A percentile compares a stretch with the other conserved stretches of the same genome.
Conservation (phyloP, 1,140 invertebrate genomes). For the Archivesica marissinica region DNA sequence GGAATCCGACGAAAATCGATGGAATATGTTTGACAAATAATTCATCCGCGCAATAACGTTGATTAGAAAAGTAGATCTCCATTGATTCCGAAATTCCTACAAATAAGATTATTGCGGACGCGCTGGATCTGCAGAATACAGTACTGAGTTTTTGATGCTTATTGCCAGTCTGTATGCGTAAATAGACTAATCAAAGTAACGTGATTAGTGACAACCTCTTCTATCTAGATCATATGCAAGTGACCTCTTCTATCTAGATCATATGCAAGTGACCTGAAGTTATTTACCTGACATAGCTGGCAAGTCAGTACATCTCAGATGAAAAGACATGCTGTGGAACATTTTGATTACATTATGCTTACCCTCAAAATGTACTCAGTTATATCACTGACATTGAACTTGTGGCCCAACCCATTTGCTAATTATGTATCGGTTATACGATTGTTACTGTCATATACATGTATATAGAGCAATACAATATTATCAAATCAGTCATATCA, state of each 20-base stretch:
- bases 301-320: too few relatives aligned
- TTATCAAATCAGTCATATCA: too few relatives aligned
- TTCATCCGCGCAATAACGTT: slow-evolving; percentile 33
- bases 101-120: slow-evolving; percentile 13
- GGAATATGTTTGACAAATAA: slow-evolving; percentile 33
- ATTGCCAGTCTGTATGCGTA: slow-evolving; percentile 8
- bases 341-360: too few relatives aligned
- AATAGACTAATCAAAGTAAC: slow-evolving; percentile 12
- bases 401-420: too few relatives aligned
- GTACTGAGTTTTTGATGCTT: background rate
- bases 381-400: too few relatives aligned
- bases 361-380: too few relatives aligned
- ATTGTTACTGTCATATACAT: too few relatives aligned
- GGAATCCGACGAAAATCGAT: slow-evolving; percentile 35
- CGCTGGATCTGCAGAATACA: background rate
- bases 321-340: too few relatives aligned
- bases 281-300: too few relatives aligned
- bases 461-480: too few relatives aligned
- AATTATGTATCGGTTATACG: too few relatives aligned
- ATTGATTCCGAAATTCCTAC: slow-evolving; percentile 28
- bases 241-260: background rate
- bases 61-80: slow-evolving; percentile 26
- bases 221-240: background rate
- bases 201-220: background rate
- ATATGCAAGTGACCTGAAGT: too few relatives aligned